Conservation (phyloP, 2,888 invertebrate genomes). For the Notodonta ziczac region DNA sequence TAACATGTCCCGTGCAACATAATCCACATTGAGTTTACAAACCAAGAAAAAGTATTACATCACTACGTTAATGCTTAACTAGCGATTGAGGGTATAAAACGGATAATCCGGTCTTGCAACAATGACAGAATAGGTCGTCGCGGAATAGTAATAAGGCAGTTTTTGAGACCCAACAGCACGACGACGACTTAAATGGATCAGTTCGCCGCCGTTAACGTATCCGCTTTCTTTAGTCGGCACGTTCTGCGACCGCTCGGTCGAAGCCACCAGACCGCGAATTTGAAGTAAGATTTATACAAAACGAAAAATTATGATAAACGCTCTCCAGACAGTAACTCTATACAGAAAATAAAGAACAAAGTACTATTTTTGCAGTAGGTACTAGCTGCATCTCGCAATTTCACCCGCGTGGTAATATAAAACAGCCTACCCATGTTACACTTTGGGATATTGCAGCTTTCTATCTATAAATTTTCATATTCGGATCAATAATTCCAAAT, state of each 20-base stretch:
- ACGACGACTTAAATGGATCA: conserved; percentile 44
- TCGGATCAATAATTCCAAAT: no score
- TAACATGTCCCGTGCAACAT: conserved; percentile 9
- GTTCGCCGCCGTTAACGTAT: conserved; percentile 37
- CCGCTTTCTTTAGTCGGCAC: conserved; percentile 43
- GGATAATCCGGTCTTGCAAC: conserved; percentile 24
- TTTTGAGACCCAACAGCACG: conserved; percentile 26
- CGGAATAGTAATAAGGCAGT: conserved; percentile 38
- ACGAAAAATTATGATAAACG: conserved; percentile 23
- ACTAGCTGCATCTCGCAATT: no score
- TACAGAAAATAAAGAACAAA: background rate
- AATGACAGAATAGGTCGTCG: conserved; percentile 21
- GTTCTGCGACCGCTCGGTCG: conserved; percentile 29
- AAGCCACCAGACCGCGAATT: conserved; percentile 29
- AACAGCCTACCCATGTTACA: no score
- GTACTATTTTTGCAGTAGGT: no score
- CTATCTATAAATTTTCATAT: no score
- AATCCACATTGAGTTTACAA: background rate
- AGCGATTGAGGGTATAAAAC: conserved; percentile 44
- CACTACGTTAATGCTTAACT: conserved; percentile 36
- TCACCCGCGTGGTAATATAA: no score
- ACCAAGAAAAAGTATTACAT: background rate
- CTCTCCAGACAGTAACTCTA: background rate
- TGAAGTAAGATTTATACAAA: conserved; percentile 33
- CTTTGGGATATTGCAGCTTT: no score